Evolutionary conservation across 2,113 vertebrate species (phyloP), one percentile per base, ranked within the genome.

Genomic region (Corythoichthys intestinalis): DNA sequence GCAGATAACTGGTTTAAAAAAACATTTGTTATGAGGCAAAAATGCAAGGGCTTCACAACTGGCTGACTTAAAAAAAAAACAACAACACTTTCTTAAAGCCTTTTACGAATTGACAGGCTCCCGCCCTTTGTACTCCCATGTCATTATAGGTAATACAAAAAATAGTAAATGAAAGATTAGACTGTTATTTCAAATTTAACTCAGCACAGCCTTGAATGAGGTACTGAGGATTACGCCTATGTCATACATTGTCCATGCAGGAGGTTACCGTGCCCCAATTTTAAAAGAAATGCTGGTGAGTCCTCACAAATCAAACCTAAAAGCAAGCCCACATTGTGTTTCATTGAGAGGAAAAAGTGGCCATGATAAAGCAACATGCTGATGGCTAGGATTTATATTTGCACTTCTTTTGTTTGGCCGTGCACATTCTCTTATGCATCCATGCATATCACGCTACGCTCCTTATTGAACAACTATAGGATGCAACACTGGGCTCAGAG

Each of bases 391-490:
- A 86, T 85, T 83, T 83, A 74, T 77, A 77, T 71, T 54, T 77
- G 65, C 56, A 57, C 72, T 76, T 83, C 78, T 77, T 87, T 87
- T 84, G 78, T 88, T 65, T 73, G 35, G 68, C 73, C 49, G 70
- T 67, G 62, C 72, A 71, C 64, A 64, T 83, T 65, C 75, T 57
- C 70, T 83, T 67, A 79, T 78, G 86, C 83, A 80, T 80, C 75
- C 76, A 73, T 79, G 80, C 78, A 72, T 80, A 85, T 80, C 75
- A 54, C 67, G 81, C 70, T 66, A 67, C 73, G 80, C 85, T 80
- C 73, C 80, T 88, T 87, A 87, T 76, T 83, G 70, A 86, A 86
- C 84, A 77, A 82, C 84, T 83, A 76, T 82, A 75, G 64, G 59
- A 75, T 73, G 71, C 71, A 82, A 75, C 69, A 73, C 58, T 75